Conservation (phyloP, 1,140 invertebrate genomes). For the Megalopta genalis region DNA sequence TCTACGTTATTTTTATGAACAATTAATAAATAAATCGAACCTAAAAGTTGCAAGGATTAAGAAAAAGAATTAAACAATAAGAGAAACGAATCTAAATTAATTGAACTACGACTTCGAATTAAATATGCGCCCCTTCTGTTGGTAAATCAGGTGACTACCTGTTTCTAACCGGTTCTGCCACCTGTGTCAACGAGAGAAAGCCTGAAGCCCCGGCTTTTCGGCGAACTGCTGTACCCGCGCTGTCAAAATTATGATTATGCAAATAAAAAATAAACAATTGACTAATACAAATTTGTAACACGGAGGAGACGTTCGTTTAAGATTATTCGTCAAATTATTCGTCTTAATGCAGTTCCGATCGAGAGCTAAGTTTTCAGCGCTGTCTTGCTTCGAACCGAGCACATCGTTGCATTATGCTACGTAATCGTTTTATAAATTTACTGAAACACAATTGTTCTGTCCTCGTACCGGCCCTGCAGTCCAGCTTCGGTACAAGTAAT, state of each 20-base stretch:
- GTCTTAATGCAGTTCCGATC: slow-evolving; percentile 8
- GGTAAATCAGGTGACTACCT: slow-evolving; percentile 6
- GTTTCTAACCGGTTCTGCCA: slow-evolving; percentile 40
- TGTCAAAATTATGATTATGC: not conserved
- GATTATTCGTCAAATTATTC: slow-evolving; percentile 41
- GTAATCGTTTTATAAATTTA: not conserved
- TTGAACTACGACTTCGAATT: too few species aligned
- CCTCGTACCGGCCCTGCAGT: not conserved
- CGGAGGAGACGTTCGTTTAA: not conserved
- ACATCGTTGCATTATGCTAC: slow-evolving; percentile 31
- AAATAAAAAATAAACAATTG: slow-evolving; percentile 25
- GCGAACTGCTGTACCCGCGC: not conserved
- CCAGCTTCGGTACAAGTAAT: slow-evolving; percentile 37
- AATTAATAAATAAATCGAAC: too few species aligned
- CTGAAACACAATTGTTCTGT: slow-evolving; percentile 1
- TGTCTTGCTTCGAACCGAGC: not conserved
- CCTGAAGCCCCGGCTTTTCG: not conserved
- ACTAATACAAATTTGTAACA: slow-evolving; percentile 8
- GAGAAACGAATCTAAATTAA: too few species aligned
- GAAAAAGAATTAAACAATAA: too few species aligned
- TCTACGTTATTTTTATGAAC: too few species aligned
- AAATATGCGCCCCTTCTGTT: too few species aligned
- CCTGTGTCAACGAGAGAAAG: slow-evolving; percentile 23
- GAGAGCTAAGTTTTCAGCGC: not conserved
- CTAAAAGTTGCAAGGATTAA: too few species aligned